phyloP scores from a whole-genome alignment of 1,140 invertebrate genomes.

The Homarus americanus region DNA sequence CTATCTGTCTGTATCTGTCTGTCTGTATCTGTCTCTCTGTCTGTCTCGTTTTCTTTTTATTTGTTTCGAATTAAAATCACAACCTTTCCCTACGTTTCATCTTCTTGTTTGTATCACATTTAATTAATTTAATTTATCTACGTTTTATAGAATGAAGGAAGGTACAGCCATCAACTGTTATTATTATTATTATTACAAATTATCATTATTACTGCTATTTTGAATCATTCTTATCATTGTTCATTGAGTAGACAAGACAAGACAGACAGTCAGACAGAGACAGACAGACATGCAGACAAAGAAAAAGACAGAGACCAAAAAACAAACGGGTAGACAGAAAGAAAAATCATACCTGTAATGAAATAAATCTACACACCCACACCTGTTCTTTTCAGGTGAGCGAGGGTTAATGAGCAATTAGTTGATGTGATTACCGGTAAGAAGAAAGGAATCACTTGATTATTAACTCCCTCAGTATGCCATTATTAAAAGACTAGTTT shows the following conservation, averaged over 20 bases:
- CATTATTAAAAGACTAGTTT: neutral
- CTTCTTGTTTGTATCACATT: too few relatives aligned
- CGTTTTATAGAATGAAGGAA: too few relatives aligned
- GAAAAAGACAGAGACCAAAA: neutral
- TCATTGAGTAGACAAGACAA: neutral
- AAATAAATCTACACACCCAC: too few relatives aligned
- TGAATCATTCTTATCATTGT: too few relatives aligned
- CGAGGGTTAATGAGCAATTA: neutral
- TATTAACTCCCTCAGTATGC: neutral
- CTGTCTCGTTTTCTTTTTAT: neutral
- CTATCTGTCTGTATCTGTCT: conserved; percentile 16
- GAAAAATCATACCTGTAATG: too few relatives aligned
- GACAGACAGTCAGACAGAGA: neutral
- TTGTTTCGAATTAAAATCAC: neutral
- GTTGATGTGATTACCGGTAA: neutral
- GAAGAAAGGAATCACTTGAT: neutral
- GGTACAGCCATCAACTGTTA: too few relatives aligned
- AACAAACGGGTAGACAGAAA: too few relatives aligned
- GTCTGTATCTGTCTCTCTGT: conserved; percentile 11
- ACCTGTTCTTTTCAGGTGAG: too few relatives aligned
- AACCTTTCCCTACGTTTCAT: too few relatives aligned
- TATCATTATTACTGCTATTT: too few relatives aligned
- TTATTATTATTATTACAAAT: too few relatives aligned
- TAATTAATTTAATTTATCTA: too few relatives aligned
- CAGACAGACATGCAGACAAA: neutral